A percentile compares a stretch with the other conserved stretches of the same genome.
phyloP scores from a whole-genome alignment of 2,888 invertebrate species.

The Eupithecia vulgata region DNA sequence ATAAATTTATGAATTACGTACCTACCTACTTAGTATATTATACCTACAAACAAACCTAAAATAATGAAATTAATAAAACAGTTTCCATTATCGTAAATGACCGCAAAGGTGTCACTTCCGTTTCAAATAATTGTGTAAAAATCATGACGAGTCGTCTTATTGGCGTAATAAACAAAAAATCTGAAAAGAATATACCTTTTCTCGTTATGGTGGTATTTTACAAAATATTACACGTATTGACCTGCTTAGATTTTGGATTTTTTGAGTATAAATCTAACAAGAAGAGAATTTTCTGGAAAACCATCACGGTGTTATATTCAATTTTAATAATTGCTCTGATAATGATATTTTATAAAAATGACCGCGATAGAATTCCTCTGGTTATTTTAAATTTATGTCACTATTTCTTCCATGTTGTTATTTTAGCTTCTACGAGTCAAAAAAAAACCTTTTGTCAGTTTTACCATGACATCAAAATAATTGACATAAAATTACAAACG shows the following conservation, averaged over 20 bases:
- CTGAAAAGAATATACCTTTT: neutral
- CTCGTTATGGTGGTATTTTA: neutral
- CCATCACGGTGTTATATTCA: neutral
- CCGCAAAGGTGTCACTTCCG: no score
- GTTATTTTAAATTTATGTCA: neutral
- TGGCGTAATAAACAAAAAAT: no score
- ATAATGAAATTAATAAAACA: neutral
- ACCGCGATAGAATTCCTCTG: neutral
- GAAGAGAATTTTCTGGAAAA: neutral
- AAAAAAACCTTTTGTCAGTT: neutral
- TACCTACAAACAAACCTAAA: no score
- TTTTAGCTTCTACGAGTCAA: neutral
- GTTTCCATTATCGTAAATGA: neutral
- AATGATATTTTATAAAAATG: neutral
- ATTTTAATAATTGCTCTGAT: neutral
- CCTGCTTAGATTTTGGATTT: neutral
- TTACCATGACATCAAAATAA: neutral
- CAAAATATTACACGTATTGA: neutral
- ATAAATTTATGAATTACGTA: neutral
- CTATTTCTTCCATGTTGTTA: neutral
- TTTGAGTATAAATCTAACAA: constrained; percentile 3
- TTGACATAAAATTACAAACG: neutral
- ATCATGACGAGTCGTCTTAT: neutral
- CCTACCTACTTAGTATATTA: neutral
- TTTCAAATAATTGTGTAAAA: neutral